Base-by-base conservation (phyloP, 2,888 invertebrate genomes). In the Heliconius aoede region DNA sequence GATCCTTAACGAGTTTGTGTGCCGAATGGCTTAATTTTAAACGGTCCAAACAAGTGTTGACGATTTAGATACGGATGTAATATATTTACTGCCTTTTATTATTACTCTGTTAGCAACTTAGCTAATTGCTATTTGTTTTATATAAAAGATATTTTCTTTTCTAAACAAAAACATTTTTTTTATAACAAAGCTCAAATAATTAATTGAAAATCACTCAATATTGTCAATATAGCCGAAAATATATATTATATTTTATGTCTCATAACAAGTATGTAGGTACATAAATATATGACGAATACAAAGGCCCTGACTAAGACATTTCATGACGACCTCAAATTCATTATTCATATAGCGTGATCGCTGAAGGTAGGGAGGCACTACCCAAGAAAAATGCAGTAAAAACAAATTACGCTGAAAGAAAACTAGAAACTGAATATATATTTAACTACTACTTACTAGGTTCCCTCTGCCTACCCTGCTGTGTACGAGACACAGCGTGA, bases 21-120 rank as follows among this genome's bases (percentile, higher is more conserved):
- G 67, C 73, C 36, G 61, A 73, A 76, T 76, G 73, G 73, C 73
- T 76, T 73, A 73, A 73, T 76, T 68, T 73, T 73, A 30, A 76
- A 46, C 46, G 73, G 32, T 72, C 61, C 36, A 51, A 60, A 68
- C 60, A 68, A 67, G 68, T 55, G 58, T 76, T 18, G 71, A 55
- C 46, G 28, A 46, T 58, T 65, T 65, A 61, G 46, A 26, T 26
- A 74, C 51, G 69, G 30, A n/a, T 69, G 13, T 69, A 62, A 75
- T 69, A 26, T 64, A 30, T 30, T 55, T 68, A 68, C 4, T 68
- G 4, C 40, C 46, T 51, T 68, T 65, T 26, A 36, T 28, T 46
- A 26, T 24, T 46, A 26, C 26, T 67, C 21, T 3, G 51, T 69
- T 30, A 55, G 51, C 28, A 51, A 36, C 13, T 65, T 15, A 13